These are phyloP conservation scores for Sinhomidia bicolor DNA, from an alignment of 2,888 invertebrate species.

Conservation along the genomic window DNA sequence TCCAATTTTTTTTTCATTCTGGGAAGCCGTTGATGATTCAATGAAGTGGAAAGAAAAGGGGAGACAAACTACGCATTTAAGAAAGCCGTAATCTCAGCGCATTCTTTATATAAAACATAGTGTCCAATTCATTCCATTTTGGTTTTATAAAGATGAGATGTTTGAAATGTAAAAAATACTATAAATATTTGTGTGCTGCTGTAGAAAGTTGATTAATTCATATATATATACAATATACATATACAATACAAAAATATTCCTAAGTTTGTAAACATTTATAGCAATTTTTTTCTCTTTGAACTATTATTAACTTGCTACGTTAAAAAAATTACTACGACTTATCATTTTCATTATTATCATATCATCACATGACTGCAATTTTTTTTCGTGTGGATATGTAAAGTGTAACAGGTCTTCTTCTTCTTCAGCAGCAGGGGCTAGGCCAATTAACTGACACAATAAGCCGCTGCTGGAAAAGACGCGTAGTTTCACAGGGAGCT, in stretches of 20 bases:
- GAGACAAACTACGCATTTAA: conserved; percentile 51
- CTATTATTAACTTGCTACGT: conserved; percentile 7
- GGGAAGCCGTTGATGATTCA: conserved; percentile 13
- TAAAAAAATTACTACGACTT: no score
- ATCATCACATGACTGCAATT: not conserved
- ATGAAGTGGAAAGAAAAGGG: not conserved
- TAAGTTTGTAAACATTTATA: not conserved
- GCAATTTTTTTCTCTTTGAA: not conserved
- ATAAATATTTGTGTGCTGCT: no score
- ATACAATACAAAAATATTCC: not conserved
- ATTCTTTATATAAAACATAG: not conserved
- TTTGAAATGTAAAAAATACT: no score
- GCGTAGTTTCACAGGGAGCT: conserved; percentile 1
- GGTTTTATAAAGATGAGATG: not conserved
- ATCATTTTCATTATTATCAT: no score
- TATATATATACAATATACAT: no score
- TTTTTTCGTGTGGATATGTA: not conserved
- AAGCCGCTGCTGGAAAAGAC: not conserved
- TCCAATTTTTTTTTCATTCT: conserved; percentile 15
- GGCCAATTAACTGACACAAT: not conserved
- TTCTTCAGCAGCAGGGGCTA: no score
- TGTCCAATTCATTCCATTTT: not conserved
- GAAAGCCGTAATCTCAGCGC: not conserved
- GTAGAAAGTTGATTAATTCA: no score
- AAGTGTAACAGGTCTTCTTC: not conserved